A percentile compares a stretch with the other conserved stretches of the same genome.
These are phyloP conservation scores for Caenorhabditis tropicalis DNA, from an alignment of 1,140 invertebrate genomes.

Conservation along the genomic window DNA sequence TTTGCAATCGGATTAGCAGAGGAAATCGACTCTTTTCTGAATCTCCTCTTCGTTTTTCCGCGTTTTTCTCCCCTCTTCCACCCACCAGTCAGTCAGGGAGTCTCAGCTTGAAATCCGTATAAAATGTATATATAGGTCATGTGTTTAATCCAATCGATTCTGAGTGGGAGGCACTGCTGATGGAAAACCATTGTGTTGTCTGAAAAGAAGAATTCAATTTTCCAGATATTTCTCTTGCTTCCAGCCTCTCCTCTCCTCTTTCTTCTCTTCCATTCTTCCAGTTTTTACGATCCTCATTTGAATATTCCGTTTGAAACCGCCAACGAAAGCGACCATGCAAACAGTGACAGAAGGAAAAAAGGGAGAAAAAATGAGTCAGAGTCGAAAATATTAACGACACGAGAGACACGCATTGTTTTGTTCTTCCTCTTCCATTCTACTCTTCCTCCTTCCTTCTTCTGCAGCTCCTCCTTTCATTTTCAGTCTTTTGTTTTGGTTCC, in stretches of 20 bases:
- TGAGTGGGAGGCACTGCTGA: neutral
- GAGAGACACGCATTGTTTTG: conserved; percentile 3
- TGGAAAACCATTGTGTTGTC: too few species aligned
- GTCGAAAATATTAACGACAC: conserved; percentile 35
- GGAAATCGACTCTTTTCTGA: neutral
- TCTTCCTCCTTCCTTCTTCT: neutral
- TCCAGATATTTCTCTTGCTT: neutral
- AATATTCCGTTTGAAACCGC: conserved; percentile 16
- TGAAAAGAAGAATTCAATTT: neutral
- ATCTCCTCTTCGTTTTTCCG: neutral
- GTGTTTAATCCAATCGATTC: conserved; percentile 14
- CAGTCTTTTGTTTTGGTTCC: neutral
- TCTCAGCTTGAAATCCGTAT: neutral
- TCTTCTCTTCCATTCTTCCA: neutral
- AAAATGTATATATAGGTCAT: conserved; percentile 9
- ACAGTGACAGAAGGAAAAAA: neutral
- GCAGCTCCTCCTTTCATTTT: neutral
- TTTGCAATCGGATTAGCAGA: neutral
- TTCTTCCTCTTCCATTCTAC: neutral
- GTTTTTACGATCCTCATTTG: neutral
- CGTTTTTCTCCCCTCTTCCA: too few species aligned
- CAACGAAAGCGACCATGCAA: neutral
- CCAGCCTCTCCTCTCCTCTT: neutral
- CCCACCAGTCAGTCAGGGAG: too few species aligned
- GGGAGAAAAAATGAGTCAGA: conserved; percentile 4